phyloP scores from a whole-genome alignment of 2,888 invertebrate genomes.

The Eupsilia transversa region DNA sequence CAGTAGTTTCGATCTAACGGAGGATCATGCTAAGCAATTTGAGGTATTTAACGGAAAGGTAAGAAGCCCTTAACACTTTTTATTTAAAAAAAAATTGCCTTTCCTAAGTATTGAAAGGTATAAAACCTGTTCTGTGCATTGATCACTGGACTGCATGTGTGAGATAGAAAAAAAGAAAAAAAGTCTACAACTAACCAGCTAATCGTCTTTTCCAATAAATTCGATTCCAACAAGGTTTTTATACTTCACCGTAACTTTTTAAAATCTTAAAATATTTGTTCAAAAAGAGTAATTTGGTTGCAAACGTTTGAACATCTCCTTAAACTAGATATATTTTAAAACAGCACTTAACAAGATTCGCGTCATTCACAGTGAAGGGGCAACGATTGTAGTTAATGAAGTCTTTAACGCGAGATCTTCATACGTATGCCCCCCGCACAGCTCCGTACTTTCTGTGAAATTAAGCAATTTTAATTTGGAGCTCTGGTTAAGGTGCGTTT shows the following conservation, averaged over 20 bases:
- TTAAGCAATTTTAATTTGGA: constrained; percentile 79
- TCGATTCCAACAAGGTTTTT: background rate
- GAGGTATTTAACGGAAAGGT: no score
- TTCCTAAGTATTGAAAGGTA: no score
- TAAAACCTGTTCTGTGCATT: no score
- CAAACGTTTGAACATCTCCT: constrained; percentile 35
- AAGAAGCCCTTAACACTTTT: background rate
- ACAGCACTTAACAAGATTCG: constrained; percentile 57
- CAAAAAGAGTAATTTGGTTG: constrained; percentile 25
- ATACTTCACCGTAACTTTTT: background rate
- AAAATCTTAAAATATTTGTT: background rate
- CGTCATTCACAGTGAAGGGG: constrained; percentile 59
- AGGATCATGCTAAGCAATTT: no score
- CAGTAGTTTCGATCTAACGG: no score
- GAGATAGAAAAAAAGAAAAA: no score
- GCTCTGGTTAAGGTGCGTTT: constrained; percentile 49
- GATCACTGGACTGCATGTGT: background rate
- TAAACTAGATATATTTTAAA: constrained; percentile 57
- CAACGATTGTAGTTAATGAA: constrained; percentile 69
- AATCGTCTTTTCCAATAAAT: no score
- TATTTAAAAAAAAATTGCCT: background rate
- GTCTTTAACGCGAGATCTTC: constrained; percentile 61
- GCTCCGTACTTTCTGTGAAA: constrained; percentile 67
- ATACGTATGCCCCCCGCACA: constrained; percentile 45
- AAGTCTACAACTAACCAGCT: no score